Percentiles rank a stretch among this genome's conserved stretches.
These are phyloP conservation scores for Tarsius wallacei DNA, from an alignment of 2,797 vertebrate species.

Conservation along the genomic window DNA sequence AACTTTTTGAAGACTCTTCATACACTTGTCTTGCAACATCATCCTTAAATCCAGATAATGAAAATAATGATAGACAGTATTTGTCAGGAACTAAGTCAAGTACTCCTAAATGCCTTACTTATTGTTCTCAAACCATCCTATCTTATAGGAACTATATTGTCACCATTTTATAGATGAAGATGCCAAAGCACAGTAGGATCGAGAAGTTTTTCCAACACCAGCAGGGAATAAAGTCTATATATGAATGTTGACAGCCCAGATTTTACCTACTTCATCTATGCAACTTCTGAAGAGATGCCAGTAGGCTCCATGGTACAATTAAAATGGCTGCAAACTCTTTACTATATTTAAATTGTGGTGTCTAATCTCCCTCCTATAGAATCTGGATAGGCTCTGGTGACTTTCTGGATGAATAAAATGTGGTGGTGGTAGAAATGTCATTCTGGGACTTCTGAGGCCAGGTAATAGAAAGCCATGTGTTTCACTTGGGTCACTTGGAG, in stretches of 20 bases:
- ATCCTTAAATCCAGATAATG: neutral
- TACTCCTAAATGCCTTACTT: neutral
- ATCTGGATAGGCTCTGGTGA: neutral
- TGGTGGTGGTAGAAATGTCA: neutral
- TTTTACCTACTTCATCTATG: neutral
- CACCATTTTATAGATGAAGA: neutral
- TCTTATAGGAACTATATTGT: neutral
- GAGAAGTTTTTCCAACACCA: neutral
- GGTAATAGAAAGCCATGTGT: neutral
- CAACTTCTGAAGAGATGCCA: neutral
- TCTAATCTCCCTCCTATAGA: neutral
- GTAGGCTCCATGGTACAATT: neutral
- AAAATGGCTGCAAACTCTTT: neutral
- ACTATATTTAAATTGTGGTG: neutral
- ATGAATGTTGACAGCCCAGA: neutral
- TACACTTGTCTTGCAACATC: neutral
- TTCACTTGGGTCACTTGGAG: neutral
- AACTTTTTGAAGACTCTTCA: neutral
- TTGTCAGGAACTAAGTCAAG: neutral
- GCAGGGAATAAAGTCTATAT: neutral
- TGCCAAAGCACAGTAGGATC: neutral
- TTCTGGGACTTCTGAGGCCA: neutral
- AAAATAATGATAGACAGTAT: neutral
- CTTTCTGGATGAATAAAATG: neutral
- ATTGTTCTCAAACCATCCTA: neutral